Conservation (phyloP, 2,888 invertebrate genomes). For the Leptinotarsa tumamoca region DNA sequence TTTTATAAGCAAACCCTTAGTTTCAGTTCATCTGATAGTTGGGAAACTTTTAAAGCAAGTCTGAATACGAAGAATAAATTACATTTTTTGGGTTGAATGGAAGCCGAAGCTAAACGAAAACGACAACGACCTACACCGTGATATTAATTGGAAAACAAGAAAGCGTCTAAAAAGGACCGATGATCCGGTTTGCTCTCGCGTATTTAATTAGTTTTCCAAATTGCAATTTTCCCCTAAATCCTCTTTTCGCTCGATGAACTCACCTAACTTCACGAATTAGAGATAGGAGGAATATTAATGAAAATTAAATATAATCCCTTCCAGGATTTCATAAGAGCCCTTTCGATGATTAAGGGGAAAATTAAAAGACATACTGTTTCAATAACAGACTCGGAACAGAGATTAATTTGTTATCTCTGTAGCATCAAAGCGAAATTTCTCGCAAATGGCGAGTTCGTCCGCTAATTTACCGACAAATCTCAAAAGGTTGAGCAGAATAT, state of each 20-base stretch:
- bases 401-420: constrained; percentile 6
- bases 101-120: not conserved
- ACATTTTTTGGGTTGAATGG: not conserved
- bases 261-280: constrained; percentile 20
- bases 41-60: no score
- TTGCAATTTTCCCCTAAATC: constrained; percentile 25
- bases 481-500: not conserved
- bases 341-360: constrained; percentile 27
- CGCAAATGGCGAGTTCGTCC: not conserved
- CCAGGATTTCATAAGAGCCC: constrained; percentile 23
- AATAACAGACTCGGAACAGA: constrained; percentile 8
- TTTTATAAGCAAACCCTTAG: not conserved
- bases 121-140: constrained; percentile 12
- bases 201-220: constrained; percentile 40
- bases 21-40: not conserved
- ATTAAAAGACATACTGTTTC: constrained; percentile 26
- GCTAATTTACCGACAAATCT: constrained; percentile 1
- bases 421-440: not conserved
- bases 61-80: constrained; percentile 1
- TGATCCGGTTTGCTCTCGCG: constrained; percentile 32
- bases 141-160: constrained; percentile 47
- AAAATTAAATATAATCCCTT: constrained; percentile 37
- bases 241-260: constrained; percentile 12
- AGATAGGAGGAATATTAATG: constrained; percentile 33
- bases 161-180: constrained; percentile 38